A percentile compares a stretch with the other conserved stretches of the same genome.
Evolutionary conservation across 2,113 vertebrate genomes (phyloP).

Genomic region (Phalacrocorax pelagicus): DNA sequence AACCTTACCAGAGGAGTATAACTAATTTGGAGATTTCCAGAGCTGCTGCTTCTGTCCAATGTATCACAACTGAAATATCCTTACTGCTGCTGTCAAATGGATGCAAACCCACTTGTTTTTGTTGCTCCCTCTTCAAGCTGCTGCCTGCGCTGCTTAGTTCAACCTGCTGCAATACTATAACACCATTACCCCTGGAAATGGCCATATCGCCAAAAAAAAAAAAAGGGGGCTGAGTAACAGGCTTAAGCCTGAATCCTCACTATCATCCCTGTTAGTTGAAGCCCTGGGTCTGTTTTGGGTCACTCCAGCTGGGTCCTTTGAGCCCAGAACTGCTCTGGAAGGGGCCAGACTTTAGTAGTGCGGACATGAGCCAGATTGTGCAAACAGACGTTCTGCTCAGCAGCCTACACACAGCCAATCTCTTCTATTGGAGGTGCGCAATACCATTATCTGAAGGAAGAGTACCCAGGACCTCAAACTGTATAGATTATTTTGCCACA

Average conservation of each 20-base stretch:
- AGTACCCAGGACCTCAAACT: not conserved
- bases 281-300: not conserved
- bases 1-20: not conserved
- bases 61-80: not conserved
- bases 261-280: not conserved
- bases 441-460: not conserved
- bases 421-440: not conserved
- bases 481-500: not conserved
- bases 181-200: not conserved
- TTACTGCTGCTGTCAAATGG: not conserved
- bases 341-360: not conserved
- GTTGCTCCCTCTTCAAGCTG: not conserved
- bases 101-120: not conserved
- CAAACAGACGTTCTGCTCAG: not conserved
- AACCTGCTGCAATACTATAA: not conserved
- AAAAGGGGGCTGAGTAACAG: not conserved
- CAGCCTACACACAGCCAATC: not conserved
- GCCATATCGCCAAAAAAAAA: accelerated
- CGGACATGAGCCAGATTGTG: not conserved
- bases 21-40: not conserved
- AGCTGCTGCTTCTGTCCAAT: not conserved
- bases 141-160: not conserved
- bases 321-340: not conserved
- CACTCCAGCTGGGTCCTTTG: not conserved
- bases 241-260: not conserved